phyloP scores from a whole-genome alignment of 2,113 vertebrate genomes.

The Orycteropus afer region DNA sequence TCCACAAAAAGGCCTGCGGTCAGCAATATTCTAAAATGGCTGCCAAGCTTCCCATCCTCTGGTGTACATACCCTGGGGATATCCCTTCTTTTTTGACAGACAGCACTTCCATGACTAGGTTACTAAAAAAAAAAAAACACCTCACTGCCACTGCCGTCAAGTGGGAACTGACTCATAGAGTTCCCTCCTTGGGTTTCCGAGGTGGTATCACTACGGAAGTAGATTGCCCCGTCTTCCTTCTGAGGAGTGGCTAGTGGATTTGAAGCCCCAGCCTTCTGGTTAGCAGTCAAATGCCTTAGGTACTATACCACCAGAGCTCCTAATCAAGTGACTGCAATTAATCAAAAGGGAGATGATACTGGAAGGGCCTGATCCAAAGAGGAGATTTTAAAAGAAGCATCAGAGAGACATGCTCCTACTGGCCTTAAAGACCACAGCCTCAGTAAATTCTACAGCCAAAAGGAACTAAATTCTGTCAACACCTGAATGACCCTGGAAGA shows the following conservation, averaged over 20 bases:
- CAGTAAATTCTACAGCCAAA: neutral
- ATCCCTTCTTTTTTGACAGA: neutral
- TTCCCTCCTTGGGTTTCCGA: no score
- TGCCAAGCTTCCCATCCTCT: neutral
- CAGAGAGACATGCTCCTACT: neutral
- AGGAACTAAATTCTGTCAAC: neutral
- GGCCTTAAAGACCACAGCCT: neutral
- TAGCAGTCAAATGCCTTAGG: no score
- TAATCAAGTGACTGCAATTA: neutral
- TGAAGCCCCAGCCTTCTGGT: no score
- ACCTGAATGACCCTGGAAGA: neutral
- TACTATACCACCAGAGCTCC: no score
- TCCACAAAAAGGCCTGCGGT: neutral
- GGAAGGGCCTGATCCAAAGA: neutral
- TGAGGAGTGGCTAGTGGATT: no score
- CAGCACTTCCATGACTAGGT: neutral
- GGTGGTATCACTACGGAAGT: no score
- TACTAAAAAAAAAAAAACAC: no score
- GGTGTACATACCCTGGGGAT: neutral
- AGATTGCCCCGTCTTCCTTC: no score
- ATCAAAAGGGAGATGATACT: neutral
- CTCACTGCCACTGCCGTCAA: no score
- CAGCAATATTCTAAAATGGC: neutral
- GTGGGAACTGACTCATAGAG: no score
- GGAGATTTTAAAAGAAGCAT: neutral